Evolutionary conservation across 2,888 invertebrate genomes (phyloP).

Genomic region (Thecocarcelia acutangulata): DNA sequence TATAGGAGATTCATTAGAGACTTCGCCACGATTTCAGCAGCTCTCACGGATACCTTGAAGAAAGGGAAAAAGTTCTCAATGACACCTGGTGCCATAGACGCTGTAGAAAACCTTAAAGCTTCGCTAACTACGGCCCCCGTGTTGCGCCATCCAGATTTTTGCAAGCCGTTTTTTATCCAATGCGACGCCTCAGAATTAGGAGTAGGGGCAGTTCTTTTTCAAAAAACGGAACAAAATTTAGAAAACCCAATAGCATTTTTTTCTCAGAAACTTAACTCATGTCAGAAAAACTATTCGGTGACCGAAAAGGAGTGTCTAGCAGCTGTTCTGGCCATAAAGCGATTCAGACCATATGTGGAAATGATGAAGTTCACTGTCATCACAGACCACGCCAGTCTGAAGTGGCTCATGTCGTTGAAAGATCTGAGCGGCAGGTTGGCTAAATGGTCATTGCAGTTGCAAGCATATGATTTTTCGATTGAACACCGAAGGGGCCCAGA

Average conservation of each 20-base stretch:
- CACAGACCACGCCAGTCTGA: too few species aligned
- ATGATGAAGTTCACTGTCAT: constrained; percentile 13
- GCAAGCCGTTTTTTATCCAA: not conserved
- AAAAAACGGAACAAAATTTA: not conserved
- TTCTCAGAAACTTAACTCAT: not conserved
- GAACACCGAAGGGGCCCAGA: too few species aligned
- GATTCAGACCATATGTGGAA: constrained; percentile 1
- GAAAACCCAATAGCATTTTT: not conserved
- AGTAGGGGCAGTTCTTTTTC: not conserved
- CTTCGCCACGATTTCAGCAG: constrained; percentile 11
- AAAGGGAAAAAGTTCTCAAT: constrained; percentile 18
- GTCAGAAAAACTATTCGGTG: constrained; percentile 5
- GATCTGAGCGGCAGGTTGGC: too few species aligned
- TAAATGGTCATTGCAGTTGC: too few species aligned
- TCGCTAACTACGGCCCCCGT: not conserved
- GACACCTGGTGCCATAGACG: not conserved
- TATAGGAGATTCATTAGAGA: constrained; percentile 21
- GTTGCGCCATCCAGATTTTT: not conserved
- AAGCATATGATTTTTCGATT: too few species aligned
- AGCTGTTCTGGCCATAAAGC: not conserved
- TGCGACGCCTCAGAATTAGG: constrained; percentile 3
- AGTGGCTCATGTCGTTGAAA: too few species aligned
- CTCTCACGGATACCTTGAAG: constrained; percentile 40
- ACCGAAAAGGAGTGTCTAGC: not conserved
- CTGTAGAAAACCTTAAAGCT: not conserved